Conservation (phyloP, 1,140 invertebrate species). For the Cydia fagiglandana region DNA sequence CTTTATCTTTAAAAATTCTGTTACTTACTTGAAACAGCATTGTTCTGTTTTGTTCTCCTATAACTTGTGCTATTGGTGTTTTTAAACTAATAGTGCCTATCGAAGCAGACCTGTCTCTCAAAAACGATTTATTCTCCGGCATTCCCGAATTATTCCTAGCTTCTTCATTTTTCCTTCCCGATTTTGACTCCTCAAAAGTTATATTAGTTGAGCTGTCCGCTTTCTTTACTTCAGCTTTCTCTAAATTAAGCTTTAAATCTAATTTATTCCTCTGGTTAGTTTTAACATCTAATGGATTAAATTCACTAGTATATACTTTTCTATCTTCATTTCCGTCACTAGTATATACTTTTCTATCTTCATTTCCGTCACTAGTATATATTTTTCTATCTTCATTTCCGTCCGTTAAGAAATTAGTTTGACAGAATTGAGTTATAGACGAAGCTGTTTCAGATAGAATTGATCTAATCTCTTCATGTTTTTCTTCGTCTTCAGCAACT, state of each 20-base stretch:
- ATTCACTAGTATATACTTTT: constrained; percentile 38
- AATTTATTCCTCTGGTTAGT: constrained; percentile 25
- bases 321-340: constrained; percentile 34
- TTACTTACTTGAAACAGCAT: constrained; percentile 91
- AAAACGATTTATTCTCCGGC: constrained; percentile 71
- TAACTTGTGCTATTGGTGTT: constrained; percentile 72
- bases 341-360: constrained; percentile 35
- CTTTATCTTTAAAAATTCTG: not conserved
- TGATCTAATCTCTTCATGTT: constrained; percentile 53
- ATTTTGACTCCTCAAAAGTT: constrained; percentile 34
- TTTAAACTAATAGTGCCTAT: constrained; percentile 80
- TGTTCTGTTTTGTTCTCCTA: constrained; percentile 90
- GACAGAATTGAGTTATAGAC: constrained; percentile 47
- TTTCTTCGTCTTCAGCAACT: constrained; percentile 71
- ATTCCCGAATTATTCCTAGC: constrained; percentile 38
- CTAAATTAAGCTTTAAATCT: constrained; percentile 45
- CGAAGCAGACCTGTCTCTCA: constrained; percentile 80
- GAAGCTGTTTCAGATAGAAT: constrained; percentile 49
- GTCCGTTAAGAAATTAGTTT: constrained; percentile 39
- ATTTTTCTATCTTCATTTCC: constrained; percentile 32
- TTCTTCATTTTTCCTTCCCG: constrained; percentile 42
- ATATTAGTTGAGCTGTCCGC: constrained; percentile 9
- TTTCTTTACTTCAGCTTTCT: constrained; percentile 38
- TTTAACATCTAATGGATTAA: constrained; percentile 46
- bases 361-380: constrained; percentile 38